phyloP scores from a whole-genome alignment of 2,113 vertebrate species.

The Brachypodius melanocephalos region DNA sequence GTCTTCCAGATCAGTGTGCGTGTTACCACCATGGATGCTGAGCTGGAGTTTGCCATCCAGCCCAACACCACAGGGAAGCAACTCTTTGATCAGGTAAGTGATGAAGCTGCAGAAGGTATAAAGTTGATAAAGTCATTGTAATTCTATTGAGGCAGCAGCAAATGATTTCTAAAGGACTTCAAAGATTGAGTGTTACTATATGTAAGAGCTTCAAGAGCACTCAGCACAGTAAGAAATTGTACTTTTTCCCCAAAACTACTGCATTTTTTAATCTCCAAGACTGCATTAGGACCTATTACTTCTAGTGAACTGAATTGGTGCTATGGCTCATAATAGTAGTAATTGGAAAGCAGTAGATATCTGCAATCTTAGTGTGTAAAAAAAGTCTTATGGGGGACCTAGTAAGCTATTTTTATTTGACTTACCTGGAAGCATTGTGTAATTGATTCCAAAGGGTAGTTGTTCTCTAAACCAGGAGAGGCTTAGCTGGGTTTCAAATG shows the following conservation, averaged over 20 bases:
- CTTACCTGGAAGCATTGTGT: neutral
- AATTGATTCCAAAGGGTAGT: neutral
- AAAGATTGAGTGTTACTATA: neutral
- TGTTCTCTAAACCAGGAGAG: neutral
- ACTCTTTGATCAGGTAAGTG: constrained; percentile 91
- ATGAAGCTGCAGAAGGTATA: neutral
- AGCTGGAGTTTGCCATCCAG: constrained; percentile 98
- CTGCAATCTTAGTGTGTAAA: neutral
- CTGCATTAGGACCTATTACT: neutral
- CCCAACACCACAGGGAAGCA: constrained; percentile 96
- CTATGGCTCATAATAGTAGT: neutral
- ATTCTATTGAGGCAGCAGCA: neutral
- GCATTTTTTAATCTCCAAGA: neutral
- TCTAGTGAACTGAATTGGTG: neutral
- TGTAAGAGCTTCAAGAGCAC: neutral
- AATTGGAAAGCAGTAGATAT: neutral
- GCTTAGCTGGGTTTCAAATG: neutral
- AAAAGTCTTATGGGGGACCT: neutral
- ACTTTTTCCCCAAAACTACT: neutral
- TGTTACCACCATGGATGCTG: constrained; percentile 96
- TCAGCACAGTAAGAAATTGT: neutral
- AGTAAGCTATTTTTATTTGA: neutral
- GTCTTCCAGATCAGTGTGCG: constrained; percentile 88
- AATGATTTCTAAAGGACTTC: neutral
- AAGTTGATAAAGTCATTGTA: neutral